Evolutionary conservation across 2,888 invertebrate genomes (phyloP), one percentile per base, ranked within the genome.

Genomic region (Cryptus armator): DNA sequence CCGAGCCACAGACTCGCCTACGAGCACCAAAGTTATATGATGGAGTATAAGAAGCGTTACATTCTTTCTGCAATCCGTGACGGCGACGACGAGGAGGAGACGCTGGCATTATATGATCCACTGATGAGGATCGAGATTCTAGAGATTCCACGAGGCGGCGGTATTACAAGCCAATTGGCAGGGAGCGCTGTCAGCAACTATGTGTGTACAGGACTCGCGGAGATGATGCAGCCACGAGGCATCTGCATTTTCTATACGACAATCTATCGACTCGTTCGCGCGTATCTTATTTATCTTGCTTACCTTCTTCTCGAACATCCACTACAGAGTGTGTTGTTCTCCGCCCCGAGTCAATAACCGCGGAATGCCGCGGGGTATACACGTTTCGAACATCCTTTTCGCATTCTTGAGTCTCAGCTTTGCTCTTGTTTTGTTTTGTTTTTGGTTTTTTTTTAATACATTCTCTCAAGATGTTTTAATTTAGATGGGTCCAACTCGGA

Each of bases 41-140:
- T n/a, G 1, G 53, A 53, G 53, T 19, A 24, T 19, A 10, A n/a
- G 53, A 53, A 24, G 24, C 24, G 46, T 16, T 64, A 51, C 59
- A 77, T 56, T 56, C 56, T 44, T 46, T 62, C 44, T 81, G 68
- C 67, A 64, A 71, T 72, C 46, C 46, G 68, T 64, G 71, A 70
- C 48, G 19, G 72, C 16, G 16, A 67, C 37, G 62, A 48, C 37
- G 68, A 37, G 46, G 43, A 43, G 51, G 12, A 16, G 12, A 46
- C 32, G 43, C 59, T 56, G 62, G 46, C 72, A 74, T 84, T 77
- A 74, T 74, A 77, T 16, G 84, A 84, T 53, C 59, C 76, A 64
- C 68, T 46, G 75, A 75, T 75, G 81, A 81, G 74, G 56, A 81
- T 78, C 81, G 24, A 70, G 84, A 81, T 81, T 81, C 48, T 75